Base-by-base conservation (phyloP, 2,797 vertebrate genomes). In the Malurus leucopterus region DNA sequence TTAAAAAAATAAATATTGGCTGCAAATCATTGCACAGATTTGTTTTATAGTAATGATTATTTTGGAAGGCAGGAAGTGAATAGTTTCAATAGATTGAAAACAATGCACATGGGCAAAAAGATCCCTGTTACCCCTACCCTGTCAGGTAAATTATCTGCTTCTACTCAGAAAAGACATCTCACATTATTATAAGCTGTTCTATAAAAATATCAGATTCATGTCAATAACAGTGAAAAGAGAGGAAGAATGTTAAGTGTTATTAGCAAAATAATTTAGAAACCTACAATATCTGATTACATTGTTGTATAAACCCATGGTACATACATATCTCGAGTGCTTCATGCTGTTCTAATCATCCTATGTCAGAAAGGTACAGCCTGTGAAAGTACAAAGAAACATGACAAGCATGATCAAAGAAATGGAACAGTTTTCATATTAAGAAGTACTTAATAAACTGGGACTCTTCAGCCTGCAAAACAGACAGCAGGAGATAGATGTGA, bases 351-450 rank as follows among this genome's bases (percentile, higher is more conserved):
- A 81, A 81, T 88, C 80, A 77, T 78, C n/a, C 43, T 64, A n/a
- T 43, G 40, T 90, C 47, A 84, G 36, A 88, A 74, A 71, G 27
- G 20, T 64, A 32, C 12, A 71, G 47, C 8, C 51, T 74, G 21
- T 7, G 1, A 80, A 84, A 86, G 55, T 62, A 88, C 72, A 93
- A 80, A 85, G 69, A 59, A 88, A 85, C 36, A 64, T 67, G 58
- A 65, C 47, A 87, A 68, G 32, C 30, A 71, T 44, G 62, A 92
- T 91, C 85, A 94, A 89, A 90, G 50, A 61, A 26, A 74, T 30
- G 1, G 43, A 93, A 61, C 6, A 43, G 15, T 65, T 74, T 92
- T 91, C 36, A 8, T 54, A 41, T 8, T 14, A 84, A 32, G 43
- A 71, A 75, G 86, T 59, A 65, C 20, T 87, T 74, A 74, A 69